These are phyloP conservation scores for Dryobates pubescens DNA, from an alignment of 2,797 vertebrate genomes.

Conservation along the genomic window DNA sequence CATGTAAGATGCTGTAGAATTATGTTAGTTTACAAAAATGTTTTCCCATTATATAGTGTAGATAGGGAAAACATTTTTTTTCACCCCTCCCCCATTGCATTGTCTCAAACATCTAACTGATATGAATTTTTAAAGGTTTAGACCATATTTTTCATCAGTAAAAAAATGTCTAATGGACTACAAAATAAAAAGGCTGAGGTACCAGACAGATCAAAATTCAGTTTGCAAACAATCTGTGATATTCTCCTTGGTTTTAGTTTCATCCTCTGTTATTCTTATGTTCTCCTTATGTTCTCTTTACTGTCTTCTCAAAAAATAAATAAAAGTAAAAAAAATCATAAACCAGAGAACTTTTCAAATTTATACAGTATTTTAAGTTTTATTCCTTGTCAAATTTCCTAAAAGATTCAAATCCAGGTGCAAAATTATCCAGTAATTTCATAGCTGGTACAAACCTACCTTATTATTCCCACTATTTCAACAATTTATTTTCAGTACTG, in stretches of 20 bases:
- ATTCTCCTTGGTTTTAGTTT: not conserved
- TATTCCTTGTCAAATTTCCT: not conserved
- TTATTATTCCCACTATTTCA: not conserved
- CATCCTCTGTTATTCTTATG: not conserved
- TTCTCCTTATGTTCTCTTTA: not conserved
- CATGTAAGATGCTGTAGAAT: not conserved
- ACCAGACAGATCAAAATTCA: not conserved
- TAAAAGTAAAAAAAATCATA: not conserved
- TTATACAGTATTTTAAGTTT: not conserved
- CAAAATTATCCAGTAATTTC: not conserved
- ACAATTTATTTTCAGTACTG: not conserved
- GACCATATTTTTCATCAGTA: not conserved
- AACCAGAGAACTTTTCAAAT: too few relatives aligned
- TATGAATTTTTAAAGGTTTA: not conserved
- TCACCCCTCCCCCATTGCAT: too few relatives aligned
- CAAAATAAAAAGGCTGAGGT: not conserved
- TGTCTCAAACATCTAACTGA: too few relatives aligned
- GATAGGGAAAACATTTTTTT: too few relatives aligned
- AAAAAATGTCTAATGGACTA: not conserved
- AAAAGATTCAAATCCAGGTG: not conserved
- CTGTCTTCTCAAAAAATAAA: not conserved
- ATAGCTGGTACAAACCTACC: not conserved
- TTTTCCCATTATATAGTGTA: not conserved
- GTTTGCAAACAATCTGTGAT: not conserved
- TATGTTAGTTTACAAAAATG: not conserved